Base-by-base conservation (phyloP, 2,113 vertebrate genomes). In the Ancistrus triradiatus region DNA sequence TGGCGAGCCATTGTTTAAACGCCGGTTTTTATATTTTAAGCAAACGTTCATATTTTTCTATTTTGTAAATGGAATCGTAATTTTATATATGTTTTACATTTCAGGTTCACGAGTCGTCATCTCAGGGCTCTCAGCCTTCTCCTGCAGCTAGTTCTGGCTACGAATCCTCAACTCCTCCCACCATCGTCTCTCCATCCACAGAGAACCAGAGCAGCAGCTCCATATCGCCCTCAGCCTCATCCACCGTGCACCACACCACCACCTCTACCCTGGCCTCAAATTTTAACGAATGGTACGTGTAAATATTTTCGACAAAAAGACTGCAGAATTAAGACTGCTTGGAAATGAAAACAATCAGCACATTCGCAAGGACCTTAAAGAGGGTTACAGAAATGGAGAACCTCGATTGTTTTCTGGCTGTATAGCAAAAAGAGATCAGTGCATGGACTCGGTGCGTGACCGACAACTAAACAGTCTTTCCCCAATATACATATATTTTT, bases 201-300 rank as follows among this genome's bases (percentile, higher is more conserved):
- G 95, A 98, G 87, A 97, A 95, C 91, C 93, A 95, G 88, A 93
- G 89, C 85, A 88, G 91, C 85, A 97, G 91, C 81, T 95, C 94
- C 87, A 92, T 97, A 92, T 97, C 95, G 78, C 93, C 96, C 10
- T 43, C 62, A 75, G 91, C 95, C 71, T 92, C 93, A 68, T 92
- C 95, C 64, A 92, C 94, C 84, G 93, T 97, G 44, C 95, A 97
- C 84, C 96, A 98, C 89, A 93, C 94, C 81, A 90, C 90, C 83
- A 93, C 91, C 93, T 90, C 91, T 90, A 89, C 96, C 84, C 93
- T 98, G 85, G 95, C 96, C 83, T 98, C 95, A 89, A 98, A 98
- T 94, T 98, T 98, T 94, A 98, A 98, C 91, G 96, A 98, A 96
- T 98, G 96, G 96, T 98, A 98, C 91, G 96, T 98, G 89, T 98